A percentile compares a stretch with the other conserved stretches of the same genome.
These are phyloP conservation scores for Drosophila cognata DNA, from an alignment of 2,888 invertebrate species.

Conservation along the genomic window DNA sequence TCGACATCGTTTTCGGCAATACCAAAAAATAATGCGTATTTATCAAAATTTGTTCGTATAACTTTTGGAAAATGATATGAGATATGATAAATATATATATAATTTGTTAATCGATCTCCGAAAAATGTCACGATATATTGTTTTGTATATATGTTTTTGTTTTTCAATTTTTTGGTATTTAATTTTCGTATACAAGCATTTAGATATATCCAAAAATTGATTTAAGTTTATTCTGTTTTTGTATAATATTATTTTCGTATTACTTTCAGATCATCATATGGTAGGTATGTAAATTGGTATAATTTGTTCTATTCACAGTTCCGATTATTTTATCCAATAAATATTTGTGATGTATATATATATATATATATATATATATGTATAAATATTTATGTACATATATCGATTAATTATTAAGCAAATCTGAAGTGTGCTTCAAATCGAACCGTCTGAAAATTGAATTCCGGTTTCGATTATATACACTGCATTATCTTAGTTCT, in stretches of 20 bases:
- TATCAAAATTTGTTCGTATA: conserved; percentile 24
- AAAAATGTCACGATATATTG: conserved; percentile 27
- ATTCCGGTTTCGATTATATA: conserved; percentile 10
- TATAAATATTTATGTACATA: conserved; percentile 36
- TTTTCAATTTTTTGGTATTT: conserved; percentile 38
- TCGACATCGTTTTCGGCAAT: conserved; percentile 34
- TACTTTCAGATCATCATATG: conserved; percentile 61
- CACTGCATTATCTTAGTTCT: conserved; percentile 29
- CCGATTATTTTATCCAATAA: conserved; percentile 59
- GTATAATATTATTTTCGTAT: conserved; percentile 60
- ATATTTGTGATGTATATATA: conserved; percentile 37
- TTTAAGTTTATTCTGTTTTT: conserved; percentile 43
- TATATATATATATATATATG: conserved; percentile 25
- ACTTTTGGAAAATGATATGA: conserved; percentile 47
- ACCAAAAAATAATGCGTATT: conserved; percentile 30
- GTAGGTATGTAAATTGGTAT: conserved; percentile 71
- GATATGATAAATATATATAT: conserved; percentile 16
- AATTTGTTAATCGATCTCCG: conserved; percentile 30
- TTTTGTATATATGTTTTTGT: conserved; percentile 19
- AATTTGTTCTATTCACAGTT: conserved; percentile 79
- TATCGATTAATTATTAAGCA: conserved; percentile 52
- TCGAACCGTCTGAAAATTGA: not conserved
- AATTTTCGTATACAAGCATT: conserved; percentile 82
- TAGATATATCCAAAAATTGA: conserved; percentile 67
- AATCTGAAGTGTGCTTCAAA: conserved; percentile 14